Evolutionary conservation across 2,113 vertebrate species (phyloP).

Genomic region (Mellivora capensis): DNA sequence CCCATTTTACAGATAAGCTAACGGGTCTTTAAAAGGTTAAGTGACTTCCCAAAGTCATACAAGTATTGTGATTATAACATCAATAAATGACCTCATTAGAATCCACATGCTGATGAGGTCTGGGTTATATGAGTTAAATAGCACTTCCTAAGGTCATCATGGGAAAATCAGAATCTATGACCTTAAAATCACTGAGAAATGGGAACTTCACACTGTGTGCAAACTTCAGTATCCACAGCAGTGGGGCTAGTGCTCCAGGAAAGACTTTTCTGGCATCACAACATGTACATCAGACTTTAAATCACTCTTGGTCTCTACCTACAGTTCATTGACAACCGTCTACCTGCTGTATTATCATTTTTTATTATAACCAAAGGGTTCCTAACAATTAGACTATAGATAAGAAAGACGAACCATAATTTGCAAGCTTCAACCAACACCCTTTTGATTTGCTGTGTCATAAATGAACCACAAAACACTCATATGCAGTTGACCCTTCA

Average conservation of each 20-base stretch:
- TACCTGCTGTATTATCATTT: not conserved
- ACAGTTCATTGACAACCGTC: not conserved
- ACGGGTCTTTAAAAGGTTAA: slow-evolving; percentile 56
- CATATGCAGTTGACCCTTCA: not conserved
- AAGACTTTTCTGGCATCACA: not conserved
- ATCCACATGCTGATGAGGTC: slow-evolving; percentile 25
- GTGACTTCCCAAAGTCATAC: slow-evolving; percentile 45
- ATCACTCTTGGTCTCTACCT: not conserved
- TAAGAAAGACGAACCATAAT: not conserved
- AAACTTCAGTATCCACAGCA: not conserved
- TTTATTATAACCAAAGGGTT: not conserved
- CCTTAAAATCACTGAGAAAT: not conserved
- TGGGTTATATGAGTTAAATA: slow-evolving; percentile 31
- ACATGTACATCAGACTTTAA: not conserved
- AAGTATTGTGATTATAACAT: slow-evolving; percentile 16
- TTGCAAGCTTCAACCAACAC: not conserved
- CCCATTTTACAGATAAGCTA: slow-evolving; percentile 60
- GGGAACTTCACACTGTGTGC: not conserved
- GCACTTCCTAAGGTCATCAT: slow-evolving; percentile 11
- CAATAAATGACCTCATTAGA: slow-evolving; percentile 20
- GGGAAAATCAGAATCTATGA: slow-evolving; percentile 13
- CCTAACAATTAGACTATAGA: not conserved
- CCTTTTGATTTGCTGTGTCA: not conserved
- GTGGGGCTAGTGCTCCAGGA: not conserved
- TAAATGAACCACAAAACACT: not conserved